These are phyloP conservation scores for Megalurothrips usitatus DNA, from an alignment of 2,888 invertebrate genomes.

Conservation along the genomic window DNA sequence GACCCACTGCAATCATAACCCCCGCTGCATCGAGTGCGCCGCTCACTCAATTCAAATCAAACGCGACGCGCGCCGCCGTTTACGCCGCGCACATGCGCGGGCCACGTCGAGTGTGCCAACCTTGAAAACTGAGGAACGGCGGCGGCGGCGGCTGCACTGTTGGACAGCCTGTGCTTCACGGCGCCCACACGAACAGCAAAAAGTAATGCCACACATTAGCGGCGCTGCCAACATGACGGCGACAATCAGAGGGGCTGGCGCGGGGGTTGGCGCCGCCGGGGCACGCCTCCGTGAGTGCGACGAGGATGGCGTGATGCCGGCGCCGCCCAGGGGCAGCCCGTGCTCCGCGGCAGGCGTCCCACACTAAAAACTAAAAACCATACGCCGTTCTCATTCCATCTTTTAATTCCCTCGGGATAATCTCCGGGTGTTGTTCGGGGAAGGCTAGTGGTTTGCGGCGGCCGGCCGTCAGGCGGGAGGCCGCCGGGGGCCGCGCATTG, in stretches of 20 bases:
- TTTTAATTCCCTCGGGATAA: constrained; percentile 8
- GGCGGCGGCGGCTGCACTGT: not conserved
- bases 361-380: not conserved
- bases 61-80: too few relatives aligned
- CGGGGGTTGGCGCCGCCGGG: not conserved
- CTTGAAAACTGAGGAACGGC: too few relatives aligned
- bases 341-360: not conserved
- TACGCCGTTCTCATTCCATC: not conserved
- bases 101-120: too few relatives aligned
- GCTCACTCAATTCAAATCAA: too few relatives aligned
- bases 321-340: not conserved
- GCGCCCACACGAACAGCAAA: not conserved
- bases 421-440: not conserved
- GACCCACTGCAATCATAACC: too few relatives aligned
- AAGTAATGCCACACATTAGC: not conserved
- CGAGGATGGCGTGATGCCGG: too few relatives aligned
- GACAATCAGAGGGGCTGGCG: not conserved
- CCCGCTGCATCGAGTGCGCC: too few relatives aligned
- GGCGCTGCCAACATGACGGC: not conserved
- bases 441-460: not conserved
- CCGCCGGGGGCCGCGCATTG: too few relatives aligned
- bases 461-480: not conserved
- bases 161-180: not conserved
- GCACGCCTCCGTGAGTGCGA: not conserved
- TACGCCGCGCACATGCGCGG: too few relatives aligned